A percentile compares a stretch with the other conserved stretches of the same genome.
Conservation (phyloP, 1,140 invertebrate genomes). For the Macrosteles quadrilineatus region DNA sequence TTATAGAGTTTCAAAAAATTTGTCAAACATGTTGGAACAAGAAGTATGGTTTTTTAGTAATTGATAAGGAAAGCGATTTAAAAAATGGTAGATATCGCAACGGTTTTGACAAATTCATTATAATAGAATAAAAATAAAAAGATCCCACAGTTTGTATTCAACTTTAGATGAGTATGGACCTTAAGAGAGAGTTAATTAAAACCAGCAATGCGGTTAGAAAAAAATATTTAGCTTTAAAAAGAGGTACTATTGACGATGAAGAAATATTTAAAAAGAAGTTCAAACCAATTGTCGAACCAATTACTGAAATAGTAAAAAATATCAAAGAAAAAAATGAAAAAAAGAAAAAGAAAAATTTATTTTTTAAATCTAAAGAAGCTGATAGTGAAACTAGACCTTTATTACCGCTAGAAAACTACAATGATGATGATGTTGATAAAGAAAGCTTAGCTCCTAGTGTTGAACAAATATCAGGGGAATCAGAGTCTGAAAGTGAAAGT, state of each 20-base stretch:
- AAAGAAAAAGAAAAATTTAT: too few species aligned
- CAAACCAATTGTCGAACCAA: not conserved
- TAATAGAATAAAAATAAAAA: not conserved
- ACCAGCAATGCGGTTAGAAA: not conserved
- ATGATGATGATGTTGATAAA: too few species aligned
- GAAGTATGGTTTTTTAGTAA: slow-evolving; percentile 44
- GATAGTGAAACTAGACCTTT: too few species aligned
- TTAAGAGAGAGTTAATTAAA: not conserved
- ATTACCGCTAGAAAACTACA: too few species aligned
- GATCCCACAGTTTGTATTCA: not conserved
- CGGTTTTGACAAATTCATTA: slow-evolving; percentile 43
- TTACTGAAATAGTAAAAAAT: slow-evolving; percentile 3
- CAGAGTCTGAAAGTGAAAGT: too few species aligned
- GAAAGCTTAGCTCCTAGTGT: too few species aligned
- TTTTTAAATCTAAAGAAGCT: too few species aligned
- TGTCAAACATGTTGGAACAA: slow-evolving; percentile 17
- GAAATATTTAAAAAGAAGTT: not conserved
- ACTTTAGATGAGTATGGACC: not conserved
- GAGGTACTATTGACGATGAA: not conserved
- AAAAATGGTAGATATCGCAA: slow-evolving; percentile 45
- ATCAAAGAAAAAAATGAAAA: not conserved
- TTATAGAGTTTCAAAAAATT: slow-evolving; percentile 12
- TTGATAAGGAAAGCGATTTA: slow-evolving; percentile 44
- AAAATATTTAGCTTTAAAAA: not conserved
- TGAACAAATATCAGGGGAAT: too few species aligned